These are phyloP conservation scores for Gymnogyps californianus DNA, from an alignment of 2,113 vertebrate genomes.

Conservation along the genomic window DNA sequence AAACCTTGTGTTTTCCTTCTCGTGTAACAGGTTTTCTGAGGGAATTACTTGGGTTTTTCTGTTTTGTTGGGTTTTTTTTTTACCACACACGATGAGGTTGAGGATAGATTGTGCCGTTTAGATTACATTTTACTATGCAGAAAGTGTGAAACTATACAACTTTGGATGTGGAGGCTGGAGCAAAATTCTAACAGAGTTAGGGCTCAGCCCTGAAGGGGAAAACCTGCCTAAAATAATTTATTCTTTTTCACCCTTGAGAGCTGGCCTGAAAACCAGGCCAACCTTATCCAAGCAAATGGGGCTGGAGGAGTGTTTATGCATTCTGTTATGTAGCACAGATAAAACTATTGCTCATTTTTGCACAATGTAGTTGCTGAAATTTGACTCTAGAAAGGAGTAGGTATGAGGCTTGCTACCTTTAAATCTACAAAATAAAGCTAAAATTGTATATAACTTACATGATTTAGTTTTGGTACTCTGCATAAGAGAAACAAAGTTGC, in stretches of 20 bases:
- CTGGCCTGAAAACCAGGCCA: constrained; percentile 7
- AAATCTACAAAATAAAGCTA: neutral
- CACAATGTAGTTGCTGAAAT: neutral
- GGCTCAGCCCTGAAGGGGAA: neutral
- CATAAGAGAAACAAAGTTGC: accelerated
- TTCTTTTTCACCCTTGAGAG: constrained; percentile 6
- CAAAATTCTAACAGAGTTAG: neutral
- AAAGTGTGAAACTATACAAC: neutral
- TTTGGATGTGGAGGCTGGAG: neutral
- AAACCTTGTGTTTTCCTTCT: neutral
- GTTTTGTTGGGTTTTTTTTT: neutral
- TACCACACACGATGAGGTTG: neutral
- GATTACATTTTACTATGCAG: neutral
- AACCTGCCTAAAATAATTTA: constrained; percentile 6
- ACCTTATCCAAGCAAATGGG: neutral
- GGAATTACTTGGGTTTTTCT: neutral
- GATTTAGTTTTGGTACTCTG: neutral
- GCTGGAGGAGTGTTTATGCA: neutral
- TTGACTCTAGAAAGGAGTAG: neutral
- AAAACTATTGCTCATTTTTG: neutral
- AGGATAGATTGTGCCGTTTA: neutral
- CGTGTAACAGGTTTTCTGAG: neutral
- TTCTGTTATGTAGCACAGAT: neutral
- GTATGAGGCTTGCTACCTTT: neutral
- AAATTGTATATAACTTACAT: accelerated